Evolutionary conservation across 92 coral and sea anemone genomes (phyloP).

Genomic region (Blastomussa wellsi): DNA sequence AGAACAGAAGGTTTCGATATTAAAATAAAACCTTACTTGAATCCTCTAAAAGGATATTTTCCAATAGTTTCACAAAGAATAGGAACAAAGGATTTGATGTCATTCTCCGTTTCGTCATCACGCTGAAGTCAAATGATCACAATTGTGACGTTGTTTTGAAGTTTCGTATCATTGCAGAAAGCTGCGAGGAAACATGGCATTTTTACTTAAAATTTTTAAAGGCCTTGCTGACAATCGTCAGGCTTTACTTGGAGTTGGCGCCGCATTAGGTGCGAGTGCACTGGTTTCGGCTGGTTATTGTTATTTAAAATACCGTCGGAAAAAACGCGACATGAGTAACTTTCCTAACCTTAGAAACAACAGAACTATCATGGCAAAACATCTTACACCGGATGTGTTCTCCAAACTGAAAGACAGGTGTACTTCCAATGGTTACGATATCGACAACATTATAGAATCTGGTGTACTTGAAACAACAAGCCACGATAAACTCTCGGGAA

Average conservation of each 20-base stretch:
- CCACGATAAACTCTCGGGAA: not conserved
- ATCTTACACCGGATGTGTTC: slow-evolving; percentile 24
- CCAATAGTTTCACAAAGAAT: not conserved
- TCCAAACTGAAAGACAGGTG: slow-evolving; percentile 23
- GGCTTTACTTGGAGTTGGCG: slow-evolving; percentile 1
- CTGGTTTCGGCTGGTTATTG: not conserved
- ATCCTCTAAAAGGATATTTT: not conserved
- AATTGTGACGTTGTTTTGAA: not conserved
- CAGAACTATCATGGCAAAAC: slow-evolving; percentile 21
- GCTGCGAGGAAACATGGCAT: not conserved
- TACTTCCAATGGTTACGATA: slow-evolving; percentile 34
- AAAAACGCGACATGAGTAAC: slow-evolving; percentile 9
- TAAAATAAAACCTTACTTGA: not conserved
- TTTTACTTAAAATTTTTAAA: slow-evolving; percentile 1
- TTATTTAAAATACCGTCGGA: not conserved
- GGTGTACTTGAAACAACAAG: not conserved
- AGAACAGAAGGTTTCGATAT: too few species aligned
- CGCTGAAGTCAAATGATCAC: not conserved
- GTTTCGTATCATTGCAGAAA: not conserved
- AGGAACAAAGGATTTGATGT: not conserved
- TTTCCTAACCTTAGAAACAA: slow-evolving; percentile 34
- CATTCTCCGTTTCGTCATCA: not conserved
- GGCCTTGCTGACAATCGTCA: not conserved
- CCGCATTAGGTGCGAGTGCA: not conserved
- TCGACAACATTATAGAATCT: slow-evolving; percentile 33